A percentile compares a stretch with the other conserved stretches of the same genome.
phyloP scores from a whole-genome alignment of 2,797 vertebrate genomes.

The Ctenopoma kingsleyae region DNA sequence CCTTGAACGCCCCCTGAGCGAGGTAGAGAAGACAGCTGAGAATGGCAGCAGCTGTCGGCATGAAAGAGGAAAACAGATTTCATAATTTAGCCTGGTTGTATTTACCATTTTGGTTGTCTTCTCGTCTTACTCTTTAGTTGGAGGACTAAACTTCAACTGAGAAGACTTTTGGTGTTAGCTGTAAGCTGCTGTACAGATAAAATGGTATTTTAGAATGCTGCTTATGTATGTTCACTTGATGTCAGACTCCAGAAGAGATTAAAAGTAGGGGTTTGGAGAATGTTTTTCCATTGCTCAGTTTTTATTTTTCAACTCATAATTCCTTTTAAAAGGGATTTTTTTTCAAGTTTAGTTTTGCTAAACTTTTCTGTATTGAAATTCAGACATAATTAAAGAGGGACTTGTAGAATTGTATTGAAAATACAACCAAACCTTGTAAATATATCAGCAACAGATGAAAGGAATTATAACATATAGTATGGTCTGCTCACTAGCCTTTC shows the following conservation, averaged over 20 bases:
- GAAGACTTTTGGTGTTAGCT: slow-evolving; percentile 4
- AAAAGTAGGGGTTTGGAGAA: not conserved
- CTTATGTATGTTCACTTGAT: not conserved
- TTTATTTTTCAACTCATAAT: not conserved
- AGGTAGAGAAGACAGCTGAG: slow-evolving; percentile 4
- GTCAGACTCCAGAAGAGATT: slow-evolving; percentile 3
- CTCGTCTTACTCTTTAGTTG: slow-evolving; percentile 5
- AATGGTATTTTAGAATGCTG: not conserved
- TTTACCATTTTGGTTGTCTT: slow-evolving; percentile 23
- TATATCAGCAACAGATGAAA: too few species aligned
- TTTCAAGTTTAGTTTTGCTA: not conserved
- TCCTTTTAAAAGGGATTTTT: not conserved
- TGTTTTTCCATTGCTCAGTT: not conserved
- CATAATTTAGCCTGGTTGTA: slow-evolving; percentile 8
- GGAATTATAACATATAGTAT: too few species aligned
- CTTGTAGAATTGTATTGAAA: not conserved
- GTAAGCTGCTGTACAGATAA: slow-evolving; percentile 3
- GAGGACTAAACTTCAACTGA: not conserved
- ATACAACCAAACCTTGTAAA: too few species aligned
- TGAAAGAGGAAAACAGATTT: slow-evolving; percentile 4
- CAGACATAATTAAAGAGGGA: not conserved
- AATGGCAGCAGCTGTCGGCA: slow-evolving; percentile 5
- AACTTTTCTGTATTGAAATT: not conserved
- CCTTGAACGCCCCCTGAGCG: slow-evolving; percentile 7
- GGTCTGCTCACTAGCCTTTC: too few species aligned